Base-by-base conservation (phyloP, 2,888 invertebrate species). In the Caenorhabditis sp. region DNA sequence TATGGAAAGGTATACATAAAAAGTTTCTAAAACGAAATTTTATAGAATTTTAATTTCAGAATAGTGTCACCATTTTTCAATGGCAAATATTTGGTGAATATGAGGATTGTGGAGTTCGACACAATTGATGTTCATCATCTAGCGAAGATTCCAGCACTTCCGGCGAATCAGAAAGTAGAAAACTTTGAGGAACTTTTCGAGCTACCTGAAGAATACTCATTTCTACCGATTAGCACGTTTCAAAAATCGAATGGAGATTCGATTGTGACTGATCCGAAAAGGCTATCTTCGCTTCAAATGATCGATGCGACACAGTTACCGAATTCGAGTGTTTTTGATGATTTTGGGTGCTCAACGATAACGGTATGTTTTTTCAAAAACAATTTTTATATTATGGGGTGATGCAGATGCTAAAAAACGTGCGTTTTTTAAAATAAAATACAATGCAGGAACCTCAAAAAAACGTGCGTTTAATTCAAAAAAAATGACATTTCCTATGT, bases 291-390 rank as follows among this genome's bases (percentile, higher is more conserved):
- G 8, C 70, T 87, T 25, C 82, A 87, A 69, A 87, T 87, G 87
- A 68, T 83, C 8, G 87, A 87, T 63, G 86, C 85, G 17, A 87
- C 87, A 36, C 78, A 83, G 52, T 80, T 87, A 17, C 84, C 84
- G 92, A 92, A 90, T 92, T 92, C 83, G 1, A 25, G 49, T 23
- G 12, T 4, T 7, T 43, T 56, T n/a, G 53, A 56, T 25, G 25
- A n/a, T 0, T 54, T 58, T 49, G 82, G 86, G 4, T 84, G 86
- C 2, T 83, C 87, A 4, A 87, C 87, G 4, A 83, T 88, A 53
- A 87, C 86, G n/a, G 77, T 79, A 63, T 8, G 58, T 8, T 21
- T n/a, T 59, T 43, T 43, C 14, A 14, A 14, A 10, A 3, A 17
- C 12, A 17, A 12, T 43, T 25, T 59, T n/a, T n/a, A n/a, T n/a